Evolutionary conservation across 2,113 vertebrate genomes (phyloP).

Genomic region (Lycaon pictus): DNA sequence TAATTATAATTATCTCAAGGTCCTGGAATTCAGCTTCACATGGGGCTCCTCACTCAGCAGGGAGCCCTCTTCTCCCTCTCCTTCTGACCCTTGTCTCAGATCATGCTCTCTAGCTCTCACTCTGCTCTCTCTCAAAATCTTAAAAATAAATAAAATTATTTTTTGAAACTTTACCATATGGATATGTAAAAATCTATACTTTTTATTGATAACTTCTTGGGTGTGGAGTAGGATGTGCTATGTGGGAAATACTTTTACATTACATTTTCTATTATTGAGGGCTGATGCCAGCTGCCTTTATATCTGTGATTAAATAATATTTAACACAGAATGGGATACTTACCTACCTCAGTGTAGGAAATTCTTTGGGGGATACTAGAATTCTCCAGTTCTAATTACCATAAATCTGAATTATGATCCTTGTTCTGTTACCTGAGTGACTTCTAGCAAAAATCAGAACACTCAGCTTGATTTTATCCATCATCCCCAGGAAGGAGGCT

Average conservation of each 20-base stretch:
- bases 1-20: not conserved
- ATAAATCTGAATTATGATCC: constrained; percentile 22
- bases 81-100: too few species aligned
- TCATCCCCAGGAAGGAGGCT: not conserved
- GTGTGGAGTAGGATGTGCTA: not conserved
- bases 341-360: constrained; percentile 32
- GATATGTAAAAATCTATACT: not conserved
- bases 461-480: constrained; percentile 1
- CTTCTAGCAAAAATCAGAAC: constrained; percentile 18
- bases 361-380: not conserved
- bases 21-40: too few species aligned
- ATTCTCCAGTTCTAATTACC: not conserved
- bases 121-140: too few species aligned
- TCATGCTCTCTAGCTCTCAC: too few species aligned
- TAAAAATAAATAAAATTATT: not conserved
- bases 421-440: not conserved
- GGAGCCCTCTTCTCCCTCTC: too few species aligned
- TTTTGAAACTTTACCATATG: not conserved
- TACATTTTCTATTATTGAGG: not conserved
- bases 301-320: constrained; percentile 36
- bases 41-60: too few species aligned
- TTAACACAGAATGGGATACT: not conserved
- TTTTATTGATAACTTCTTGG: not conserved
- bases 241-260: not conserved
- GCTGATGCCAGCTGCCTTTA: not conserved